Evolutionary conservation across 2,113 vertebrate species (phyloP).

Genomic region (Scytalopus superciliaris): DNA sequence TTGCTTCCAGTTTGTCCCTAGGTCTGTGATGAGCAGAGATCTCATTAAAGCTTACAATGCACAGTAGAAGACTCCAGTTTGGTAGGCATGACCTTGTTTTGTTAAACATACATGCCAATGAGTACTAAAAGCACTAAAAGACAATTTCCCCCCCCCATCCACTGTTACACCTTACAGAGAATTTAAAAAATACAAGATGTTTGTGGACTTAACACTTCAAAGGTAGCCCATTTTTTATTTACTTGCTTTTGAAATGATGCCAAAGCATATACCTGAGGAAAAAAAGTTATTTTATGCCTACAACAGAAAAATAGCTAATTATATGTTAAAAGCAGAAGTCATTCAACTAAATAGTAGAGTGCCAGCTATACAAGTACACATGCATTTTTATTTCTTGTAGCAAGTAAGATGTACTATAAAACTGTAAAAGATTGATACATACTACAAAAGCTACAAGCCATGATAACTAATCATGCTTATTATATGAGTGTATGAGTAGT

Average conservation of each 20-base stretch:
- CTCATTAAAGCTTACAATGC: neutral
- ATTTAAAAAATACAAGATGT: neutral
- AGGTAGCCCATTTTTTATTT: neutral
- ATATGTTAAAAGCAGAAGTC: neutral
- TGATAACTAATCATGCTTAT: neutral
- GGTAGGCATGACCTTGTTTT: neutral
- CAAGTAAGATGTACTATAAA: neutral
- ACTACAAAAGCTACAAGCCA: neutral
- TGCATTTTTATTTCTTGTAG: neutral
- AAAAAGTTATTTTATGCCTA: neutral
- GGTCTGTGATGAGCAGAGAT: neutral
- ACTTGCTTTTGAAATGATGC: neutral
- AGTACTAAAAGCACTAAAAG: neutral
- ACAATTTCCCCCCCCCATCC: neutral
- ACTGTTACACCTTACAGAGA: neutral
- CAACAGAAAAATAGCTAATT: neutral
- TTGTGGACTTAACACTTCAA: neutral
- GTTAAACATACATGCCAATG: neutral
- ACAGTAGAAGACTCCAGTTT: neutral
- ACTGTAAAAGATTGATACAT: neutral
- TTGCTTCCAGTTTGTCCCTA: neutral
- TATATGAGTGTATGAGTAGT: neutral
- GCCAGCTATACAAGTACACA: neutral
- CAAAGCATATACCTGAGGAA: neutral
- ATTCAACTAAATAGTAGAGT: neutral